Evolutionary conservation across 2,797 vertebrate genomes (phyloP).

Genomic region (Dicrostonyx torquatus): DNA sequence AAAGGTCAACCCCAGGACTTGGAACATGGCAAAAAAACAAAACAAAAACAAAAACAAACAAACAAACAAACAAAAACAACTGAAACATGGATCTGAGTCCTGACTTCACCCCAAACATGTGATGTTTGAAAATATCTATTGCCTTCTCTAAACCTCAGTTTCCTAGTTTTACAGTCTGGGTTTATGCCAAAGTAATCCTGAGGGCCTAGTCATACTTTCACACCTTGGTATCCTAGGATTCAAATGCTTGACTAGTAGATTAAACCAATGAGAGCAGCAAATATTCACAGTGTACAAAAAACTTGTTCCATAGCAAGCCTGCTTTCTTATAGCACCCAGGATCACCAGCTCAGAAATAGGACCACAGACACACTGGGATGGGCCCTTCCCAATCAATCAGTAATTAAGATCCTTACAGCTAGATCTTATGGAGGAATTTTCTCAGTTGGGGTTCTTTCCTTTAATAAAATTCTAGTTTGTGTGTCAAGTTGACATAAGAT

Average conservation of each 20-base stretch:
- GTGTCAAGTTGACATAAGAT: not conserved
- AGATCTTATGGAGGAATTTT: not conserved
- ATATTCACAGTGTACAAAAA: not conserved
- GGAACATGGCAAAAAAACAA: not conserved
- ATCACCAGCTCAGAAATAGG: not conserved
- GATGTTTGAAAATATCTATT: not conserved
- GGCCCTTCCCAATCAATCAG: not conserved
- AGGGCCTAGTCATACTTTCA: not conserved
- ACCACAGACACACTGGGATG: not conserved
- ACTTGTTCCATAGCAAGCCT: not conserved
- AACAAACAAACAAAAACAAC: not conserved
- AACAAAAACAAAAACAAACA: not conserved
- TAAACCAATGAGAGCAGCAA: not conserved
- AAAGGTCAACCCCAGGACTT: not conserved
- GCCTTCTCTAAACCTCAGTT: constrained; percentile 16
- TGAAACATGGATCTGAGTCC: not conserved
- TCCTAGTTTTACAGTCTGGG: not conserved
- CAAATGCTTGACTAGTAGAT: not conserved
- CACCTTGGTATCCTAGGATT: not conserved
- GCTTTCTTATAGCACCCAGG: not conserved
- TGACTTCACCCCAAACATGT: not conserved
- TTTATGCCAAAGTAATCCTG: not conserved
- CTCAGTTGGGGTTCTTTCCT: not conserved
- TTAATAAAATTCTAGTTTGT: not conserved
- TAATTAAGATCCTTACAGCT: not conserved